Conservation (phyloP, 1,140 invertebrate genomes). For the Aphaenogaster ashmeadi region DNA sequence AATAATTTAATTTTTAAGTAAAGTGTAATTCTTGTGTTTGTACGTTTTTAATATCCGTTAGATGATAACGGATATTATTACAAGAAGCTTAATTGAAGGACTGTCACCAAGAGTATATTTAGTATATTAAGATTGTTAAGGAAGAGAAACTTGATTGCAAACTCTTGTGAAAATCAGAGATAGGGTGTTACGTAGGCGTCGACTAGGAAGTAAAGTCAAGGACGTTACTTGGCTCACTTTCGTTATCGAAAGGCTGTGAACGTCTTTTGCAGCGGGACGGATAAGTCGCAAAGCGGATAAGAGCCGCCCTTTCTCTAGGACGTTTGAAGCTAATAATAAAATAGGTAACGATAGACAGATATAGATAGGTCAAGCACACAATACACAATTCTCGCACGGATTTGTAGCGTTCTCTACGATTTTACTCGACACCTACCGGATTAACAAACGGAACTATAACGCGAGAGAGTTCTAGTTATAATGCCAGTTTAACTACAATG, state of each 20-base stretch:
- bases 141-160: slow-evolving; percentile 8
- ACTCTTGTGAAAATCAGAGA: slow-evolving; percentile 36
- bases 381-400: slow-evolving; percentile 11
- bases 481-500: background rate
- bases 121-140: background rate
- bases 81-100: background rate
- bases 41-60: background rate
- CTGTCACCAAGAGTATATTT: background rate
- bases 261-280: background rate
- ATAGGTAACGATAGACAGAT: slow-evolving; percentile 38
- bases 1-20: background rate
- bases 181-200: background rate
- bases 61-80: background rate
- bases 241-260: slow-evolving; percentile 58
- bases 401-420: background rate
- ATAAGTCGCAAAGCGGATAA: slow-evolving; percentile 30
- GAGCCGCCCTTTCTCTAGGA: slow-evolving; percentile 53
- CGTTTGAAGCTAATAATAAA: slow-evolving; percentile 38
- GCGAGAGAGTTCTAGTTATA: background rate
- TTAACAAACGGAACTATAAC: slow-evolving; percentile 1
- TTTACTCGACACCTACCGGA: background rate
- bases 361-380: slow-evolving; percentile 30
- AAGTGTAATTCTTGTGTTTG: background rate
- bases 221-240: slow-evolving; percentile 42
- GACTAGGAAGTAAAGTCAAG: slow-evolving; percentile 59